A percentile compares a stretch with the other conserved stretches of the same genome.
These are phyloP conservation scores for Pterois miles DNA, from an alignment of 2,797 vertebrate species.

Conservation along the genomic window DNA sequence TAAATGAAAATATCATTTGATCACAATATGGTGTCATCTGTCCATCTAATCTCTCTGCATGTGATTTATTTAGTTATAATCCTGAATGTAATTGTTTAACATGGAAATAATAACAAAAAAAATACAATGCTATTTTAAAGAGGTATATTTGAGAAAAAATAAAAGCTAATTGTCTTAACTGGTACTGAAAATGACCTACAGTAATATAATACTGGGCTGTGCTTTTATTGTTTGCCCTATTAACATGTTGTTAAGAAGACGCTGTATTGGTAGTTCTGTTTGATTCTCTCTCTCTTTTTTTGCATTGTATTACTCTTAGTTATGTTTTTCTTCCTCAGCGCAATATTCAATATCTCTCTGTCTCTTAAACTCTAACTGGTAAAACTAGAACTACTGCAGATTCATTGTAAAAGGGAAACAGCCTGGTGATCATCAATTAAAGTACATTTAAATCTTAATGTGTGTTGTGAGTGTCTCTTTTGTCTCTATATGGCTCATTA, in stretches of 20 bases:
- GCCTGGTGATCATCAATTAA: constrained; percentile 86
- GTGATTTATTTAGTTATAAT: constrained; percentile 89
- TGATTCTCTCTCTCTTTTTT: constrained; percentile 58
- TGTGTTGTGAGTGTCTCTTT: background rate
- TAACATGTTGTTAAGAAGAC: constrained; percentile 87
- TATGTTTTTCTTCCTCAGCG: constrained; percentile 81
- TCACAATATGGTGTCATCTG: constrained; percentile 76
- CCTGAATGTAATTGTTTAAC: constrained; percentile 92
- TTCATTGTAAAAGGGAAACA: constrained; percentile 86
- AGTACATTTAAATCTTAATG: constrained; percentile 73
- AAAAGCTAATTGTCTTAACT: constrained; percentile 85
- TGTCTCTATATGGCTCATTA: background rate
- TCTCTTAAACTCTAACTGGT: constrained; percentile 82
- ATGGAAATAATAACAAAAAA: constrained; percentile 75
- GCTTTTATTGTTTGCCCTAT: constrained; percentile 80
- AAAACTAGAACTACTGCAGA: constrained; percentile 84
- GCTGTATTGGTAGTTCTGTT: constrained; percentile 83
- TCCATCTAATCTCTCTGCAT: constrained; percentile 93
- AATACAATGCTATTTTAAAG: constrained; percentile 83
- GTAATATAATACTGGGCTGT: constrained; percentile 84
- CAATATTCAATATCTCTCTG: constrained; percentile 84
- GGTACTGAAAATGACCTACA: constrained; percentile 86
- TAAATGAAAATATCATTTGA: constrained; percentile 66
- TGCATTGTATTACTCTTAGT: constrained; percentile 83
- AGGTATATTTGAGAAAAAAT: constrained; percentile 80